These are phyloP conservation scores for Mesopsocus fuscifrons DNA, from an alignment of 2,888 invertebrate species.

Conservation along the genomic window DNA sequence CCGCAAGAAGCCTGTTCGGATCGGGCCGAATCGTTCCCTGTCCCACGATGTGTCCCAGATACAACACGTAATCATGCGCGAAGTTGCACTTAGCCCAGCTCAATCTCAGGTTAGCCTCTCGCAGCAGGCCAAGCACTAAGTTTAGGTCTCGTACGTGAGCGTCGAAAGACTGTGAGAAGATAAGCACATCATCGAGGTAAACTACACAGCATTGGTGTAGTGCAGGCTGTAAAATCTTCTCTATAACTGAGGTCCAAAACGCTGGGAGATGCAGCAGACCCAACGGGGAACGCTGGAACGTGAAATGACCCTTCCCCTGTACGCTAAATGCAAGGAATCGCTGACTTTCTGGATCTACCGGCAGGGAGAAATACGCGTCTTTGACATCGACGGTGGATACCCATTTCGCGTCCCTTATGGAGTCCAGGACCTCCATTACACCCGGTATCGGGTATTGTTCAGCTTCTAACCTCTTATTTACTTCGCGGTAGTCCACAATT, in stretches of 20 bases:
- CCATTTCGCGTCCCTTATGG: neutral
- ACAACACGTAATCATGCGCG: neutral
- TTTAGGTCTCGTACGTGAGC: conserved; percentile 2
- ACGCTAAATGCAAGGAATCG: neutral
- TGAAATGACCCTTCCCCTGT: neutral
- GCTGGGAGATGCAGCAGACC: neutral
- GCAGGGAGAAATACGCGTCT: neutral
- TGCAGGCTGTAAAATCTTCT: neutral
- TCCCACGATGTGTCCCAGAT: conserved; percentile 5
- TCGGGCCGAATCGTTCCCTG: neutral
- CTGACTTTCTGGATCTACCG: neutral
- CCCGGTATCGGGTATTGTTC: neutral
- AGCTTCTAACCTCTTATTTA: neutral
- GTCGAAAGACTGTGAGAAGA: neutral
- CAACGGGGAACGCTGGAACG: neutral
- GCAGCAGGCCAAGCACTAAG: neutral
- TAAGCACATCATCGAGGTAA: conserved; percentile 5
- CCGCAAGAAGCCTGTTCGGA: conserved; percentile 8
- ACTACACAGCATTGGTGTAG: neutral
- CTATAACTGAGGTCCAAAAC: neutral
- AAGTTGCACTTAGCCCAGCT: conserved; percentile 8
- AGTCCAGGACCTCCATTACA: neutral
- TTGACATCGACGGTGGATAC: neutral
- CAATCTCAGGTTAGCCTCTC: conserved; percentile 3
- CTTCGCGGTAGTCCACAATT: neutral